phyloP scores from a whole-genome alignment of 2,113 vertebrate genomes.

The Empidonax alnorum region DNA sequence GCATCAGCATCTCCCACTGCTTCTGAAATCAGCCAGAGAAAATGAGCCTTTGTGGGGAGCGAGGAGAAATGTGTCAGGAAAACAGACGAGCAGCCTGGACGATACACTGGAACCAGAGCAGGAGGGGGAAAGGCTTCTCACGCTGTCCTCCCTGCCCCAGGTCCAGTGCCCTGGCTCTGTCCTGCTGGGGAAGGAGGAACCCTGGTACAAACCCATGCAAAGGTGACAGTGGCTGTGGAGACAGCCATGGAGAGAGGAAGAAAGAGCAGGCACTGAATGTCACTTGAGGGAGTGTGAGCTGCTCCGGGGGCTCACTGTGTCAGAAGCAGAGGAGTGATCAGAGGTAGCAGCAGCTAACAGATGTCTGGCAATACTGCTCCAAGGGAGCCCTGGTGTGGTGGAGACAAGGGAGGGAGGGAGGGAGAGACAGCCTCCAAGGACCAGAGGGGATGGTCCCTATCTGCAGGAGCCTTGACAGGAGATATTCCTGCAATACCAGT shows the following conservation, averaged over 20 bases:
- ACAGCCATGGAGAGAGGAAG: background rate
- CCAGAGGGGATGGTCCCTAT: background rate
- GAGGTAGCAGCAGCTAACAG: background rate
- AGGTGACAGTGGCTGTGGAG: background rate
- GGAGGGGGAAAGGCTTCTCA: background rate
- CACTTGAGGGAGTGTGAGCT: background rate
- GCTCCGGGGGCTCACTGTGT: background rate
- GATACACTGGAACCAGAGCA: background rate
- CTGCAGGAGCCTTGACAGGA: background rate
- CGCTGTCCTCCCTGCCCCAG: background rate
- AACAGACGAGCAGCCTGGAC: background rate
- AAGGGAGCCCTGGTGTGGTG: background rate
- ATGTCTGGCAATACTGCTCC: background rate
- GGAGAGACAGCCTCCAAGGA: background rate
- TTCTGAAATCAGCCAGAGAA: conserved; percentile 57
- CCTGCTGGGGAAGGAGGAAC: background rate
- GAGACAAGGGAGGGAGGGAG: background rate
- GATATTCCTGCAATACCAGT: background rate
- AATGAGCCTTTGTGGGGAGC: conserved; percentile 43
- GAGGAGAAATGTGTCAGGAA: conserved; percentile 16
- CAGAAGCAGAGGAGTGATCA: background rate
- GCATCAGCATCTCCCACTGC: conserved; percentile 45
- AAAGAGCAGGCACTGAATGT: background rate
- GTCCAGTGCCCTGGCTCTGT: background rate
- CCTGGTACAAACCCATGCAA: background rate